A percentile compares a stretch with the other conserved stretches of the same genome.
These are phyloP conservation scores for Trichogramma dendrolimi DNA, from an alignment of 2,888 invertebrate genomes.

Conservation along the genomic window DNA sequence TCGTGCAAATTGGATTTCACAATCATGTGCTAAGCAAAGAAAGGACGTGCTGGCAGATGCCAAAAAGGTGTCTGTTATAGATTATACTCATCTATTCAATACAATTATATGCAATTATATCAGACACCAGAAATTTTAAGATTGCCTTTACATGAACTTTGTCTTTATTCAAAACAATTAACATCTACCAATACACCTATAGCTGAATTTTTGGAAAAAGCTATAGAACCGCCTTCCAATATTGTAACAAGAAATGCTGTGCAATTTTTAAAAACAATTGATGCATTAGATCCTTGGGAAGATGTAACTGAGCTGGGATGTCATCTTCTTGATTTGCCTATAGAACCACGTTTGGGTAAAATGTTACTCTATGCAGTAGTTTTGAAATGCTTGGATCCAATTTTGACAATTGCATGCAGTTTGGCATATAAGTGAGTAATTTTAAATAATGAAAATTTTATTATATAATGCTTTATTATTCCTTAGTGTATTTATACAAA, in stretches of 20 bases:
- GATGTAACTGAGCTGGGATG: slow-evolving; percentile 83
- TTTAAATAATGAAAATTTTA: background rate
- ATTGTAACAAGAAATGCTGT: slow-evolving; percentile 74
- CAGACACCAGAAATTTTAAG: slow-evolving; percentile 84
- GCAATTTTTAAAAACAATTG: slow-evolving; percentile 69
- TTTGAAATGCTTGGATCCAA: slow-evolving; percentile 87
- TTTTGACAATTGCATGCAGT: slow-evolving; percentile 84
- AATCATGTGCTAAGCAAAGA: slow-evolving; percentile 82
- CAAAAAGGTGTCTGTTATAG: slow-evolving; percentile 79
- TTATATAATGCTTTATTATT: too few species aligned
- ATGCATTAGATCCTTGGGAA: slow-evolving; percentile 81
- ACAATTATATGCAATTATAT: slow-evolving; percentile 65
- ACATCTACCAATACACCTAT: slow-evolving; percentile 73
- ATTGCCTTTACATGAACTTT: slow-evolving; percentile 84
- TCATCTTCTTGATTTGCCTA: slow-evolving; percentile 83
- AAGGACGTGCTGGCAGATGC: slow-evolving; percentile 84
- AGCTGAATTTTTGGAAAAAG: slow-evolving; percentile 75
- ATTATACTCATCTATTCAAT: slow-evolving; percentile 70
- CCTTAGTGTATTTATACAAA: background rate
- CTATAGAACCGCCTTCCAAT: slow-evolving; percentile 81
- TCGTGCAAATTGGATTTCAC: slow-evolving; percentile 79
- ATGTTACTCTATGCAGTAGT: slow-evolving; percentile 86
- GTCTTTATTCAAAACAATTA: slow-evolving; percentile 81
- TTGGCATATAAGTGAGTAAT: slow-evolving; percentile 67
- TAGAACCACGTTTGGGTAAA: slow-evolving; percentile 89